These are phyloP conservation scores for Drosophila navojoa DNA, from an alignment of 1,140 invertebrate species.

Conservation along the genomic window DNA sequence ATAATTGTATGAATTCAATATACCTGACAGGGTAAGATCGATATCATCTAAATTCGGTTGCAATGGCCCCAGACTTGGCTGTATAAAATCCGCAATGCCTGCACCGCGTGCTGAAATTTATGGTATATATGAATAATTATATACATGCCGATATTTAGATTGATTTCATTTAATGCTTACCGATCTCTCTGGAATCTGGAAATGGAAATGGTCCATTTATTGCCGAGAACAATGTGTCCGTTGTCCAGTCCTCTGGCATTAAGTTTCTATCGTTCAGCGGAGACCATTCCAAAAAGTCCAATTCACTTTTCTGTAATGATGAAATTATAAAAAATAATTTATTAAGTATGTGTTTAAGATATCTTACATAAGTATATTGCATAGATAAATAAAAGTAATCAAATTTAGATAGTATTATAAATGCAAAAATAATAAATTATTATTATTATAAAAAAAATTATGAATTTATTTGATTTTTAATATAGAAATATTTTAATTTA, in stretches of 20 bases:
- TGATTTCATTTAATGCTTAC: conserved; percentile 87
- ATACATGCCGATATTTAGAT: too few species aligned
- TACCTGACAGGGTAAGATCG: conserved; percentile 92
- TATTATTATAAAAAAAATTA: too few species aligned
- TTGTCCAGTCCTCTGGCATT: conserved; percentile 88
- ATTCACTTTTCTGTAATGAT: conserved; percentile 88
- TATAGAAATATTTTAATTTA: too few species aligned
- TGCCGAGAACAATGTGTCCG: conserved; percentile 95
- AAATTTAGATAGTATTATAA: too few species aligned
- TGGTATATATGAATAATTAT: background rate
- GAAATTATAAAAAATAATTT: background rate
- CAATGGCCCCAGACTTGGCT: conserved; percentile 97
- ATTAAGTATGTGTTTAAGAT: too few species aligned
- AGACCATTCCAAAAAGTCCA: conserved; percentile 91
- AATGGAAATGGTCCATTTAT: conserved; percentile 97
- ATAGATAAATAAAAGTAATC: too few species aligned
- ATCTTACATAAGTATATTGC: too few species aligned
- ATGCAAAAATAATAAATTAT: too few species aligned
- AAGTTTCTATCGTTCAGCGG: conserved; percentile 89
- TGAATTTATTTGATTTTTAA: too few species aligned
- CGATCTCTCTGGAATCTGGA: conserved; percentile 97
- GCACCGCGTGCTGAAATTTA: conserved; percentile 86
- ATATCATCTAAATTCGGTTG: conserved; percentile 99
- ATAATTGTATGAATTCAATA: conserved; percentile 7
- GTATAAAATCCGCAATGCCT: conserved; percentile 96